A percentile compares a stretch with the other conserved stretches of the same genome.
These are phyloP conservation scores for Macrophya annulata DNA, from an alignment of 2,888 invertebrate genomes.

Conservation along the genomic window DNA sequence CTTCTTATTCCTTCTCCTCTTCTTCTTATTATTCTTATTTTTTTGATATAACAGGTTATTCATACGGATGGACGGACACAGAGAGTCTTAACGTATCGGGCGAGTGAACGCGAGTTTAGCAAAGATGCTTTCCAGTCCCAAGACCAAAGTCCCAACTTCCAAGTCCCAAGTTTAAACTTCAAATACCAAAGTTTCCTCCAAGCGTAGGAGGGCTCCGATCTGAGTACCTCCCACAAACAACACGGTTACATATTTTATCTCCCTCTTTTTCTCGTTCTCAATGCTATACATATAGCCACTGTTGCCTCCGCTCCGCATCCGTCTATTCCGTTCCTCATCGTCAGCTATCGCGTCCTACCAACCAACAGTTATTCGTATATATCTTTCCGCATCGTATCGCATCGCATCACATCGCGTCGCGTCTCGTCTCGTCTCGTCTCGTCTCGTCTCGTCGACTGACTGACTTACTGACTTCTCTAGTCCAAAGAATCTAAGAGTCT, in stretches of 20 bases:
- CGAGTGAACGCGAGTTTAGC: not conserved
- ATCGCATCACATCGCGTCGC: no score
- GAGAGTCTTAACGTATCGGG: conserved; percentile 8
- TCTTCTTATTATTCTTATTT: conserved; percentile 4
- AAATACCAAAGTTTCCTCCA: not conserved
- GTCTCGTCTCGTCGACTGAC: not conserved
- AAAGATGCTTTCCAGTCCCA: not conserved
- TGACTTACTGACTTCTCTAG: not conserved
- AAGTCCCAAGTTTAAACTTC: not conserved
- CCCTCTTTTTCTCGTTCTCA: not conserved
- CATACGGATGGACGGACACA: conserved; percentile 31
- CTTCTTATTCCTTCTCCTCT: not conserved
- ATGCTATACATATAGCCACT: not conserved
- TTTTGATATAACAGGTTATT: conserved; percentile 48
- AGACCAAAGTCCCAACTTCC: not conserved
- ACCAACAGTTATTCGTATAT: conserved; percentile 16
- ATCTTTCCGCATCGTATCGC: conserved; percentile 19
- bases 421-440: no score
- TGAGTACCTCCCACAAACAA: conserved; percentile 24
- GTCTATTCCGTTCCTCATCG: conserved; percentile 1
- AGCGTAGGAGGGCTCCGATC: conserved; percentile 33
- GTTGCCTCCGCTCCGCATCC: not conserved
- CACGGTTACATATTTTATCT: not conserved
- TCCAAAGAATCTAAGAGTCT: not conserved
- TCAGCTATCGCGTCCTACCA: conserved; percentile 20